Conservation (phyloP, 2,113 vertebrate genomes). For the human region GRCh38 chr5:8264001-8264500, state of each 20-base stretch:
- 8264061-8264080: slow-evolving; percentile 41
- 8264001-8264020: slow-evolving; percentile 35
- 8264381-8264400: not conserved
- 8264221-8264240: not conserved
- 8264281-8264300: not conserved
- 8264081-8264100: slow-evolving; percentile 28
- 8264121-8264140: slow-evolving; percentile 19
- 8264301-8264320: not conserved
- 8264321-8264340: not conserved
- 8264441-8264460: not conserved
- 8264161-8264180: not conserved
- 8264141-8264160: not conserved
- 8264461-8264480: not conserved
- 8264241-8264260: not conserved
- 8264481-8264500: no score
- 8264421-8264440: not conserved
- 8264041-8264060: not conserved
- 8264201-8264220: not conserved
- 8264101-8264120: not conserved
- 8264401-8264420: not conserved
- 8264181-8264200: not conserved
- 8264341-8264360: not conserved
- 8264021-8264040: slow-evolving; percentile 29
- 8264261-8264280: not conserved
- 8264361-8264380: not conserved